Evolutionary conservation across 1,140 invertebrate species (phyloP).

Genomic region (Drosophila rufa): DNA sequence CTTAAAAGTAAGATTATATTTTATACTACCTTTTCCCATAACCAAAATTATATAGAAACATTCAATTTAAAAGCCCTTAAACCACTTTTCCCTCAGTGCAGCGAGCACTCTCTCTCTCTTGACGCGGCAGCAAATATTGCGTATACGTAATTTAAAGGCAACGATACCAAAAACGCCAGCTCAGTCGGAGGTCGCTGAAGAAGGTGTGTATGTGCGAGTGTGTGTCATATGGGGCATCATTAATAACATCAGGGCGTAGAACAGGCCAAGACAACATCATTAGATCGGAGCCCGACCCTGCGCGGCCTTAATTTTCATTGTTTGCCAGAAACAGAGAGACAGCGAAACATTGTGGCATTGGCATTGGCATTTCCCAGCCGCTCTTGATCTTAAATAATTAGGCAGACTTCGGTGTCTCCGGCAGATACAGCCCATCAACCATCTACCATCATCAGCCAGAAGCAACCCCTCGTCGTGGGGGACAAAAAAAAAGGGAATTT

Average conservation of each 20-base stretch:
- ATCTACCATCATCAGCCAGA: conserved; percentile 11
- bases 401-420: conserved; percentile 71
- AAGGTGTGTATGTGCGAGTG: conserved; percentile 13
- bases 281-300: conserved; percentile 44
- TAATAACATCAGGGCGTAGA: conserved; percentile 66
- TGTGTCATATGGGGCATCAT: conserved; percentile 75
- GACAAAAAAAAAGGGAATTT: conserved; percentile 43
- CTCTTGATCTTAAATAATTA: conserved; percentile 81
- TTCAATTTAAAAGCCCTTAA: not conserved
- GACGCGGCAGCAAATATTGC: conserved; percentile 64
- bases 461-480: conserved; percentile 8
- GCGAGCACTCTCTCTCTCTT: conserved; percentile 31
- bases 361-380: conserved; percentile 55
- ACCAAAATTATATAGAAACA: too few relatives aligned
- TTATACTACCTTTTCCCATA: too few relatives aligned
- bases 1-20: too few relatives aligned
- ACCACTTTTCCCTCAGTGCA: conserved; percentile 9
- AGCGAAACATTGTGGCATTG: conserved; percentile 21
- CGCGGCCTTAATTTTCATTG: conserved; percentile 74
- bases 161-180: conserved; percentile 43
- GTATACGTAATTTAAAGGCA: conserved; percentile 77
- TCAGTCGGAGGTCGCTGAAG: conserved; percentile 18
- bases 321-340: conserved; percentile 32
- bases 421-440: conserved; percentile 50
- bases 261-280: conserved; percentile 69